Evolutionary conservation across 30 jellyfish, hydroid and myxozoan species (phyloP), one percentile per base, ranked within the genome.

Genomic region (Aurelia aurita complex sp. Pacific): DNA sequence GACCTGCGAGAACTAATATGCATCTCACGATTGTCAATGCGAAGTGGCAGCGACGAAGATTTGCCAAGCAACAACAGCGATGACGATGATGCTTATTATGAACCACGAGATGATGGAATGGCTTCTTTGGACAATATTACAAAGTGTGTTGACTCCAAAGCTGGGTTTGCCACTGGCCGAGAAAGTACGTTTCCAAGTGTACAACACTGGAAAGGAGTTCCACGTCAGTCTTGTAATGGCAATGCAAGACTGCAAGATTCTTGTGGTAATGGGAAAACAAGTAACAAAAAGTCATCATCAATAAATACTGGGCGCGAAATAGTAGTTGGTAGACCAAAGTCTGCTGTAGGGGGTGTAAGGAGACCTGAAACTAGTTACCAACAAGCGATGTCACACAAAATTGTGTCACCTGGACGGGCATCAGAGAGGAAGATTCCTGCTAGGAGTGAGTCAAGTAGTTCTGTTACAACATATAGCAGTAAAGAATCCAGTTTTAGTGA

Each of bases 1-100:
- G 98, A 86, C 85, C 84, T 91, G 33, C 80, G 98, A 74, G 96
- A 85, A n/a, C 61, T 91, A 5, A 85, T 91, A 11, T 85, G 92
- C 69, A 70, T 91, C 23, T 91, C 98, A 36, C 63, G 96, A 10
- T 53, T 91, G 79, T 91, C 98, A 57, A 69, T 91, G 33, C 81
- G 96, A 85, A 80, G 76, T 66, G 95, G 65, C 3, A 64, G 85
- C 50, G 93, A 85, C 64, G 85, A 74, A 46, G 84, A 36, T n/a
- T 36, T 33, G 29, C 59, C 55, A 34, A 67, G 65, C 51, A 75
- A 75, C 72, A 77, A 66, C 46, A 67, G 36, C 14, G 94, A 73
- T 11, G 59, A 15, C 50, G 87, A 81, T 17, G 69, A 35, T 12
- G 40, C 42, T 15, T 79, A 60, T 53, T 1, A 17, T 14, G 32